These are phyloP conservation scores for Ischnus inquisitorius DNA, from an alignment of 2,888 invertebrate species.

Conservation along the genomic window DNA sequence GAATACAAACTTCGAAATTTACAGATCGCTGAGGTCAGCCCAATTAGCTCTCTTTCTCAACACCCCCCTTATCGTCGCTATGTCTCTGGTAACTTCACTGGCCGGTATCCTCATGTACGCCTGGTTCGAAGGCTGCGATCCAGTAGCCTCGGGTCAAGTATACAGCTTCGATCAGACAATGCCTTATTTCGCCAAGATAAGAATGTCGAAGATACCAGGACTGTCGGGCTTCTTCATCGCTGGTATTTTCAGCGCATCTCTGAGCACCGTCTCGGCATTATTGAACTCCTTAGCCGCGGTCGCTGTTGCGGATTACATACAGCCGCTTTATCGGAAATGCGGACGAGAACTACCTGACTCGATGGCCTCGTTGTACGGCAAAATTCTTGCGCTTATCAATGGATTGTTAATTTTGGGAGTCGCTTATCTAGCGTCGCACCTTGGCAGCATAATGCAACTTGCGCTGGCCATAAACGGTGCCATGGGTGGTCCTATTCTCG, in stretches of 20 bases:
- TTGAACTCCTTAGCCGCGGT: slow-evolving; percentile 96
- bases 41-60: slow-evolving; percentile 92
- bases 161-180: slow-evolving; percentile 90
- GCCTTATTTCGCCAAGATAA: slow-evolving; percentile 92
- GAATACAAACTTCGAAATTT: neutral
- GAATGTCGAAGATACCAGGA: slow-evolving; percentile 84
- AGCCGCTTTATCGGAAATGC: slow-evolving; percentile 84
- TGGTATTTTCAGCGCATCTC: slow-evolving; percentile 95
- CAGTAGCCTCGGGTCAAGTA: slow-evolving; percentile 89
- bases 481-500: slow-evolving; percentile 94
- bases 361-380: slow-evolving; percentile 90
- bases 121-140: slow-evolving; percentile 94
- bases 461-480: slow-evolving; percentile 94
- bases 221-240: slow-evolving; percentile 83
- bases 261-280: slow-evolving; percentile 96
- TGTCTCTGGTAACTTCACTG: slow-evolving; percentile 90
- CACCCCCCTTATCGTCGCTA: slow-evolving; percentile 90
- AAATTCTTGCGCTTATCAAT: slow-evolving; percentile 75
- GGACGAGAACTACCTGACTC: slow-evolving; percentile 90
- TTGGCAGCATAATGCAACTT: slow-evolving; percentile 85
- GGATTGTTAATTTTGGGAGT: slow-evolving; percentile 77
- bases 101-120: slow-evolving; percentile 94
- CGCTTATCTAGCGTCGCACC: slow-evolving; percentile 77
- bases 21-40: slow-evolving; percentile 87
- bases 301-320: slow-evolving; percentile 94